phyloP scores from a whole-genome alignment of 2,888 invertebrate species.

The Sminthurinus aureus region DNA sequence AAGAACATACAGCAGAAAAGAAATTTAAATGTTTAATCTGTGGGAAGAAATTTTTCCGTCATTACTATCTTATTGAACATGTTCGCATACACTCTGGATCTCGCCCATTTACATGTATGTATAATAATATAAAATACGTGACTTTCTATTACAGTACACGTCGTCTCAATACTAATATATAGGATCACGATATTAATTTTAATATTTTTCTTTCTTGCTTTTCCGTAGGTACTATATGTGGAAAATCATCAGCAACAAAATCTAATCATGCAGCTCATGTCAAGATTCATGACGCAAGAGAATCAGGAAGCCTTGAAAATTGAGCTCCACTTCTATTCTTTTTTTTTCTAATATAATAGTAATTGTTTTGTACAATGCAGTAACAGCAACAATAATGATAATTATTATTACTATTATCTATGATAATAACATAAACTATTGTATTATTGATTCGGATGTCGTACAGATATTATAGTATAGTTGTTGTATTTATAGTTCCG shows the following conservation, averaged over 20 bases:
- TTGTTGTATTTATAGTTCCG: too few relatives aligned
- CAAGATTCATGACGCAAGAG: conserved; percentile 86
- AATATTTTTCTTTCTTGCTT: not conserved
- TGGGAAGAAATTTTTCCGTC: conserved; percentile 84
- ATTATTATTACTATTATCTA: too few relatives aligned
- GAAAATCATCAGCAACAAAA: conserved; percentile 87
- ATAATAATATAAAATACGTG: conserved; percentile 83
- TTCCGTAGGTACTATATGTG: conserved; percentile 75
- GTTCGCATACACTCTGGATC: conserved; percentile 84
- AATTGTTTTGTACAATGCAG: too few relatives aligned
- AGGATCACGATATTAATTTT: not conserved
- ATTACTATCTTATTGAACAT: conserved; percentile 87
- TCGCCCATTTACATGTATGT: conserved; percentile 83
- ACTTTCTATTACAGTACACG: too few relatives aligned
- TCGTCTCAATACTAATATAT: too few relatives aligned
- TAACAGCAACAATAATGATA: too few relatives aligned
- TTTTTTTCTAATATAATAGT: too few relatives aligned
- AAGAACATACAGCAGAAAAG: conserved; percentile 83
- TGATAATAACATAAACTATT: too few relatives aligned
- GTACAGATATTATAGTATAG: too few relatives aligned
- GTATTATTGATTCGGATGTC: too few relatives aligned
- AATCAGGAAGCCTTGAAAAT: conserved; percentile 84
- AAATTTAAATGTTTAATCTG: conserved; percentile 79
- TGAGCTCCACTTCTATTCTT: conserved; percentile 62
- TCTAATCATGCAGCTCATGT: conserved; percentile 91